Base-by-base conservation (phyloP, 1,140 invertebrate genomes). In the Rhizoglyphus robini region DNA sequence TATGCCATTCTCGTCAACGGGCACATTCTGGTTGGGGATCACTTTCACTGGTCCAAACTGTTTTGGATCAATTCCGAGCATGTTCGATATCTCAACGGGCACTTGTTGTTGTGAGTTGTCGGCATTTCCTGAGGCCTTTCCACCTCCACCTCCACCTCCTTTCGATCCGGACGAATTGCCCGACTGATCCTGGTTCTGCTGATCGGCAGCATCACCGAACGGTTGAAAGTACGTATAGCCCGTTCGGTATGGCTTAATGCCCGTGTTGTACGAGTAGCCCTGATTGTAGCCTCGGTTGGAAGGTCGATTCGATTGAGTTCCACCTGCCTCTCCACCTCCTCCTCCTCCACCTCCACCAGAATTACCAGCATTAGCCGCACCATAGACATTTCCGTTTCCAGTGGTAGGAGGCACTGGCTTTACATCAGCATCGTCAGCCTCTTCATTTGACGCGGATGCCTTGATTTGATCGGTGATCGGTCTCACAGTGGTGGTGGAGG, bases 201-300 rank as follows among this genome's bases (percentile, higher is more conserved):
- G 41, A 23, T 46, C 25, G 25, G 46, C 63, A 31, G 8, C 4
- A 57, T 64, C 63, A 64, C 63, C 63, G 29, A 64, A 64, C 31
- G 63, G 63, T 36, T 64, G 63, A 51, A 23, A 64, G 27, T 64
- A 64, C 2, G 63, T 64, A 57, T 64, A 64, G 18, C 63, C 63
- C 13, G 63, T 64, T 3, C 18, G 2, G 27, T 64, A 64, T 18
- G 63, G 63, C n/a, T 48, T 47, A 27, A 64, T 64, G 25, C 63
- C 63, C 15, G 63, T 64, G 29, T 64, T 64, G 27, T 64, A 64
- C 13, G 63, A 64, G 31, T 64, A 64, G 3, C 63, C 63, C 29
- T 49, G 63, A 38, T 64, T 64, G 27, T 49, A 64, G 20, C 63
- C 63, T 8, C 27, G 38, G 30, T 34, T 38, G 2, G 18, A 29